phyloP scores from a whole-genome alignment of 2,113 vertebrate species.

The Myxocyprinus asiaticus region DNA sequence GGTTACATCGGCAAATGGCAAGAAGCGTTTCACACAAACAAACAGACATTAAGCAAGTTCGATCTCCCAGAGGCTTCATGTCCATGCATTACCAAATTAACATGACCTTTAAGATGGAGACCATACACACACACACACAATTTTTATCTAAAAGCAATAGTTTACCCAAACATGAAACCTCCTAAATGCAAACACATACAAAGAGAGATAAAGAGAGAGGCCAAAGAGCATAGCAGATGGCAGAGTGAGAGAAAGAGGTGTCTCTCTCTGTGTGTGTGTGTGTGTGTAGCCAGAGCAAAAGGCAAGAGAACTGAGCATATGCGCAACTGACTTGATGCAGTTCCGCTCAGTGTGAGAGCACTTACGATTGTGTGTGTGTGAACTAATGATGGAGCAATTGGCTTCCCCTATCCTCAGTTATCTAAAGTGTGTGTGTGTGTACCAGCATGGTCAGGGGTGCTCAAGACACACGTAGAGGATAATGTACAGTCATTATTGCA shows the following conservation, averaged over 20 bases:
- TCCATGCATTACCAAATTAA: not conserved
- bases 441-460: too few species aligned
- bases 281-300: slow-evolving; percentile 15
- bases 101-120: slow-evolving; percentile 7
- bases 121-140: not conserved
- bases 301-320: slow-evolving; percentile 40
- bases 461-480: too few species aligned
- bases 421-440: not conserved
- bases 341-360: slow-evolving; percentile 31
- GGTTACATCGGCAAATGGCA: not conserved
- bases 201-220: not conserved
- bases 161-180: not conserved
- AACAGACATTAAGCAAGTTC: not conserved
- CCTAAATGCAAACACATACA: slow-evolving; percentile 19
- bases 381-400: slow-evolving; percentile 10
- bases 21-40: not conserved
- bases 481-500: too few species aligned
- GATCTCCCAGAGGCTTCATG: not conserved
- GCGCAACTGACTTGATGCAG: slow-evolving; percentile 27
- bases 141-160: too few species aligned
- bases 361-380: slow-evolving; percentile 14
- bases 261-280: not conserved
- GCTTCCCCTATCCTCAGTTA: not conserved
- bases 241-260: not conserved
- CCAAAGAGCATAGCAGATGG: slow-evolving; percentile 40